Percentiles rank a stretch among this genome's conserved stretches.
Evolutionary conservation across 2,888 invertebrate genomes (phyloP).

Genomic region (Meiosimyza platycephala): DNA sequence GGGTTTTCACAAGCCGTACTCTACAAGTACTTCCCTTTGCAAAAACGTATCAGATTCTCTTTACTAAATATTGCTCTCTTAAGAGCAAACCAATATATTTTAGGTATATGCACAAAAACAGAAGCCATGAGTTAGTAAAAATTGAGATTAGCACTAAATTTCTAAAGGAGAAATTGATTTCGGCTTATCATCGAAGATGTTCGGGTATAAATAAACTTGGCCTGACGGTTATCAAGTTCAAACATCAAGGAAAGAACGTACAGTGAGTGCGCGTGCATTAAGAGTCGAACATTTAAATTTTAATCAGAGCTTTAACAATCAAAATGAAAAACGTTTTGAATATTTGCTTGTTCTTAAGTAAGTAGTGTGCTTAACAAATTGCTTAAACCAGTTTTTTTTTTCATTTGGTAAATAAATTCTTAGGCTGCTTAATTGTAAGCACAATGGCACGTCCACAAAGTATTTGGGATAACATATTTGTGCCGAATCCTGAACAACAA

Average conservation of each 20-base stretch:
- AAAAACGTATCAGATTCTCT: too few species aligned
- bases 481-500: not conserved
- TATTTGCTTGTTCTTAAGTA: too few species aligned
- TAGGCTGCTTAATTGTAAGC: too few species aligned
- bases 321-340: too few species aligned
- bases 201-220: slow-evolving; percentile 27
- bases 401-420: too few species aligned
- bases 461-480: slow-evolving; percentile 23
- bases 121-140: not conserved
- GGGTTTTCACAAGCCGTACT: not conserved
- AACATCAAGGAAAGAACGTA: not conserved
- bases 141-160: too few species aligned
- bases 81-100: not conserved
- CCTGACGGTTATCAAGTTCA: not conserved
- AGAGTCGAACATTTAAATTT: not conserved
- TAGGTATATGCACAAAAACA: not conserved
- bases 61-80: not conserved
- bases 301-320: too few species aligned
- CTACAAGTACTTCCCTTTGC: too few species aligned
- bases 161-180: too few species aligned
- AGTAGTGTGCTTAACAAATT: too few species aligned
- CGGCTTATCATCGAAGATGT: too few species aligned
- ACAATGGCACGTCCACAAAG: slow-evolving; percentile 30
- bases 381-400: too few species aligned
- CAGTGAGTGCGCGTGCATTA: not conserved